phyloP scores from a whole-genome alignment of 2,113 vertebrate genomes.

The Cervus canadensis region DNA sequence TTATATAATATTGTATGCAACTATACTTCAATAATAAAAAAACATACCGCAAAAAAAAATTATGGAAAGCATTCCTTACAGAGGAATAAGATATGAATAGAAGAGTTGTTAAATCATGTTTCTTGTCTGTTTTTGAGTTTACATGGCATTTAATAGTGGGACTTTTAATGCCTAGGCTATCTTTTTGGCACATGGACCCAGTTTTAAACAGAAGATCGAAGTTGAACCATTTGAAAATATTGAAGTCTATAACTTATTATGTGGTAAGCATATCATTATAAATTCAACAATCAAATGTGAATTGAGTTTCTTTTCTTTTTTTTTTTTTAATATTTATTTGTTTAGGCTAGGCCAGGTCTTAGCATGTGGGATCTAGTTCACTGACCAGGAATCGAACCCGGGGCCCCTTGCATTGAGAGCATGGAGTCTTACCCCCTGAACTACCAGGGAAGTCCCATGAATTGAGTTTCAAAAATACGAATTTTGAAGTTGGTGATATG shows the following conservation, averaged over 20 bases:
- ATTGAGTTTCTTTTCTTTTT: background rate
- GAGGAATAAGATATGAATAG: background rate
- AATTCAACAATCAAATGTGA: background rate
- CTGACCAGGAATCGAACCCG: no score
- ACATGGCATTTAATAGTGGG: background rate
- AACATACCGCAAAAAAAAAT: background rate
- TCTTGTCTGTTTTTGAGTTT: background rate
- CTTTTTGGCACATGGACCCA: slow-evolving; percentile 92
- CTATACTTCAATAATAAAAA: background rate
- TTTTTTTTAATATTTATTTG: no score
- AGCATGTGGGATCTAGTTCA: no score
- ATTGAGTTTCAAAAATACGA: background rate
- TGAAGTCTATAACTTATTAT: slow-evolving; percentile 96
- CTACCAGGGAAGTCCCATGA: no score
- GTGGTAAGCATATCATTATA: slow-evolving; percentile 85
- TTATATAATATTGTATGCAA: background rate
- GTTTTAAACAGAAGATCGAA: slow-evolving; percentile 84
- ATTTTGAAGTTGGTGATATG: background rate
- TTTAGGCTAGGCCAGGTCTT: no score
- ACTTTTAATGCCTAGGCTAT: slow-evolving; percentile 83
- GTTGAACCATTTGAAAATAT: slow-evolving; percentile 95
- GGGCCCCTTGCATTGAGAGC: no score
- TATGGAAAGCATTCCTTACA: background rate
- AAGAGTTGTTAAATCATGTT: background rate
- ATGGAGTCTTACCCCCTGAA: no score